Base-by-base conservation (phyloP, 37 sponge, comb jelly and placozoan species). In the Chondrilla cf. caribensis region DNA sequence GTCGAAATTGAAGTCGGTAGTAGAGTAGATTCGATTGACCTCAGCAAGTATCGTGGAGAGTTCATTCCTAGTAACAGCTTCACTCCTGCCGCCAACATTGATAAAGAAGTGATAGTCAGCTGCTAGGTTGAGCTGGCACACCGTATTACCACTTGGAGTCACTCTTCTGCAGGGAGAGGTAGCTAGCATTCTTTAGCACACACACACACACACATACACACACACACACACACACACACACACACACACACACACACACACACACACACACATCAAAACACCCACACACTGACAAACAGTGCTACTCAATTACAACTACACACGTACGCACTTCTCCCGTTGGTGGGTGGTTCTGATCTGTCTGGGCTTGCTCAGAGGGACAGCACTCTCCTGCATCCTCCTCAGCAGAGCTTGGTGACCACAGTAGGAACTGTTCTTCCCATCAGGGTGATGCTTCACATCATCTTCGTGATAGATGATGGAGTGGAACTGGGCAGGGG, bases 401-500 rank as follows among this genome's bases (percentile, higher is more conserved):
- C 51, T 47, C 51, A 47, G 11, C 51, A 47, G 11, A 14, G n/a
- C 41, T 37, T 43, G 25, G 6, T 40, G 41, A 1, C 76, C 76
- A 40, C 76, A 73, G 71, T 37, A 37, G 44, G 44, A 36, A 1
- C 44, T 38, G 7, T 40, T 38, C 43, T 38, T 37, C 3, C 76
- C 76, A 7, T 37, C 38, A 24, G 24, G 76, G 43, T 8, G 41
- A 2, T 7, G 41, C 76, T 4, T 73, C 64, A 89, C 86, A 55
- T 89, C 90, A 2, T 72, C 67, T n/a, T n/a, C 62, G 32, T 75
- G 51, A 60, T 89, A 89, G 40, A 89, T 36, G 33, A 91, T 37
- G 40, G 92, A 91, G 58, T 91, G 92, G 68, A 88, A 88, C 19
- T 37, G 60, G 0, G 38, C 8, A 2, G 51, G 67, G 18, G 25